These are phyloP conservation scores for Autographa pulchrina DNA, from an alignment of 2,888 invertebrate genomes.

Conservation along the genomic window DNA sequence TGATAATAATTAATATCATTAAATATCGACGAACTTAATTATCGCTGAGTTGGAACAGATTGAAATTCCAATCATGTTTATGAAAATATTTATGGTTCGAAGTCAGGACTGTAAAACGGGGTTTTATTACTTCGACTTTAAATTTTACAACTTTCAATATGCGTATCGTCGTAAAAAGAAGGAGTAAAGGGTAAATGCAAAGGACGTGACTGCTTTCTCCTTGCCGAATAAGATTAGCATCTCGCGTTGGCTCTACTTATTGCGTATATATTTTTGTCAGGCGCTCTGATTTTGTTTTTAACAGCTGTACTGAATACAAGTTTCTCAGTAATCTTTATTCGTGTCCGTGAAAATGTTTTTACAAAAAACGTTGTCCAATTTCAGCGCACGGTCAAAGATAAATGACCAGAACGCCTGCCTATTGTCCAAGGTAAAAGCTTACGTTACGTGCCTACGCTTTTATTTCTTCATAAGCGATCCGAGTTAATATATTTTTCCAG, in stretches of 20 bases:
- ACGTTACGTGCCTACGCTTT: conserved; percentile 10
- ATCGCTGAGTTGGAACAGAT: conserved; percentile 32
- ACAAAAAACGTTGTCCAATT: background rate
- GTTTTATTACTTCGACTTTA: conserved; percentile 54
- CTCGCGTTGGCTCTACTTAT: conserved; percentile 44
- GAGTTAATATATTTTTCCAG: conserved; percentile 16
- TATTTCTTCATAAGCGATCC: background rate
- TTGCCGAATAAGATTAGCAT: conserved; percentile 49
- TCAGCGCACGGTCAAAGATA: conserved; percentile 2
- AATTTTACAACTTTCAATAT: conserved; percentile 57
- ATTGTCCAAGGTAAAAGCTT: conserved; percentile 19
- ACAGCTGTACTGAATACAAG: conserved; percentile 3
- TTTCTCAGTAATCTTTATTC: conserved; percentile 11
- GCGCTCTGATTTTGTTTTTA: conserved; percentile 41
- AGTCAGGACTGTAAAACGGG: conserved; percentile 42
- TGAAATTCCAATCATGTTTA: conserved; percentile 54
- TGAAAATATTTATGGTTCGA: conserved; percentile 57
- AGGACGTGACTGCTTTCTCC: conserved; percentile 54
- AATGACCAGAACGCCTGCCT: conserved; percentile 10
- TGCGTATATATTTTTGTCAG: conserved; percentile 53
- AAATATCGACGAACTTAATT: conserved; percentile 33
- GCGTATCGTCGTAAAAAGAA: conserved; percentile 49
- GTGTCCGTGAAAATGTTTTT: background rate
- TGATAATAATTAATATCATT: conserved; percentile 21
- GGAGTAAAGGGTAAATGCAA: conserved; percentile 37